Evolutionary conservation across 2,113 vertebrate genomes (phyloP), one percentile per base, ranked within the genome.

Genomic region (Tetraodon nigroviridis): DNA sequence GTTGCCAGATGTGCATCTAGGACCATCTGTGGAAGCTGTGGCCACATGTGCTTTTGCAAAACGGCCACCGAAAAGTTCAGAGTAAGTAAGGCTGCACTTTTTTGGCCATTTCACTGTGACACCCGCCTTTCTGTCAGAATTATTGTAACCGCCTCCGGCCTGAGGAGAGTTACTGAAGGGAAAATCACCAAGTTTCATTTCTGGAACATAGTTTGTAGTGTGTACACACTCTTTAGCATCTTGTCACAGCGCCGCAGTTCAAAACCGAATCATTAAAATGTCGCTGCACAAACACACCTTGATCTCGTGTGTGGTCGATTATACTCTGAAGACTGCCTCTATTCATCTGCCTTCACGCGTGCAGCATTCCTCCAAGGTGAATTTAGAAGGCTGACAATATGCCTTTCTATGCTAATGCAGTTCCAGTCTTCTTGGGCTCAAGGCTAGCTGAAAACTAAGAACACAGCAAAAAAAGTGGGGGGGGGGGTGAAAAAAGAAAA

Each of bases 1-100:
- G 86, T 70, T 79, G 76, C 85, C 87, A 86, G 79, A 85, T 88
- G 81, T 79, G 70, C 66, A 64, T 75, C 55, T 56, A 22, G 59
- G 66, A 64, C 80, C 86, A 89, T 87, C 86, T 88, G 86, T 63
- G 60, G 65, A 49, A 72, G 79, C 58, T 69, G 57, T 70, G 70
- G 44, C 32, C 21, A 10, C 21, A 61, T 60, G 32, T n/a, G 50
- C 64, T 54, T 37, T 12, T 41, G 56, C 41, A 46, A 44, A 44
- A 63, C 55, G 47, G n/a, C 19, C 17, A 60, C 32, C 51, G 15
- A 64, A 45, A 58, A 24, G 60, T 49, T 51, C 22, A 73, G 62
- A 73, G 29, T 70, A 52, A 82, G 48, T 70, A 70, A 71, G 32
- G 27, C 40, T 37, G 32, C 15, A 20, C 44, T 51, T 56, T 67